Conservation (phyloP, 2,797 vertebrate genomes). For the Brotula barbata region DNA sequence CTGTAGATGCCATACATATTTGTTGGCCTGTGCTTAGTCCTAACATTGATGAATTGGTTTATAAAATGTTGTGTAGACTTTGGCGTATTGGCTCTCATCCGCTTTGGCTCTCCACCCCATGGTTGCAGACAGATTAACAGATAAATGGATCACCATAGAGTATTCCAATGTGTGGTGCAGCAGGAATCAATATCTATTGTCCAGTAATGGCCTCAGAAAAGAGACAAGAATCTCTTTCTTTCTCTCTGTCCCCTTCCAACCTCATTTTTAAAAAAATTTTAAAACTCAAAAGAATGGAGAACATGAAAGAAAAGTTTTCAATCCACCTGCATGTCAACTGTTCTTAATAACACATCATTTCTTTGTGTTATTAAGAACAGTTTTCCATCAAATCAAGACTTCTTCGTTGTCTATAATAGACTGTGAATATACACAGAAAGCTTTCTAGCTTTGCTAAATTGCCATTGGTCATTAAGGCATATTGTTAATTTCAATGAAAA, state of each 20-base stretch:
- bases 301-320: not conserved
- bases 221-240: constrained; percentile 54
- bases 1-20: constrained; percentile 19
- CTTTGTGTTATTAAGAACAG: constrained; percentile 9
- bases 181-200: constrained; percentile 76
- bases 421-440: constrained; percentile 53
- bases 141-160: constrained; percentile 76
- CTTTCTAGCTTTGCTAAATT: constrained; percentile 68
- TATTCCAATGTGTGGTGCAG: constrained; percentile 65
- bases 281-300: not conserved
- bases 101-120: constrained; percentile 66
- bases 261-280: not conserved
- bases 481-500: constrained; percentile 80
- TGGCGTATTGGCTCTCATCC: constrained; percentile 71
- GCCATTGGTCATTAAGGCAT: constrained; percentile 66
- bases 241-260: constrained; percentile 29
- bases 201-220: constrained; percentile 67
- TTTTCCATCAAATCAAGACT: constrained; percentile 24
- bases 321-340: too few relatives aligned
- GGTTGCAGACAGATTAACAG: constrained; percentile 74
- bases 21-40: constrained; percentile 40
- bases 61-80: constrained; percentile 77
- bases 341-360: constrained; percentile 18
- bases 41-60: constrained; percentile 76
- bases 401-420: constrained; percentile 22